Base-by-base conservation (phyloP, 2,797 vertebrate genomes). In the Carduelis carduelis region DNA sequence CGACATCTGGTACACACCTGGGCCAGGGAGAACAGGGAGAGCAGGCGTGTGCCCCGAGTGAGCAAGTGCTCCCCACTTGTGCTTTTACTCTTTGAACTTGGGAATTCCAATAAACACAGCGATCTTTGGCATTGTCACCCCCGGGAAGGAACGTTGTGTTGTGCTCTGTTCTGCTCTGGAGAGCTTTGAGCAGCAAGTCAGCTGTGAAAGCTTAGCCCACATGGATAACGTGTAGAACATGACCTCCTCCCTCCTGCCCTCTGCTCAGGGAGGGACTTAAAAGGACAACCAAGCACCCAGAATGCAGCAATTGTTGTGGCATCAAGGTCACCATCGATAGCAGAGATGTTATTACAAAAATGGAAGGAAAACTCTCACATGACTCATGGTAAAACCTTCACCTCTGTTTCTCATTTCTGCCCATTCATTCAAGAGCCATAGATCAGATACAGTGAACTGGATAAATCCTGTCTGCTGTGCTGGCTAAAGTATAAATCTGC, bases 1-100 rank as follows among this genome's bases (percentile, higher is more conserved):
- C 2, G 98, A 98, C 99, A 99, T 99, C 97, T 98, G 95, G 80
- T 99, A 99, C 57, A 99, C 98, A 95, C 99, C 99, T 99, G 90
- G 69, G 63, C 65, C 80, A 94, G 55, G 49, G 22, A 89, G 43
- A 35, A 3, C 23, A 27, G 46, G 8, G 37, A 50, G 39, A 61
- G 53, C 59, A 86, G 27, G 10, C 24, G 5, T 26, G 56, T 35
- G n/a, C 68, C 53, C 75, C 5, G 15, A 32, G 44, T 57, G 11
- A n/a, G 12, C 50, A 63, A 50, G 24, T 75, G 68, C 39, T 87
- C 41, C 76, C 57, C 57, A 46, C 41, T 6, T 75, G 11, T 4
- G 16, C 19, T 8, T 52, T 78, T 53, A 44, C n/a, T 52, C n/a
- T 23, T 8, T 68, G 55, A 63, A 41, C 66, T 57, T 30, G 17